phyloP scores from a whole-genome alignment of 2,888 invertebrate genomes.

The Lysandra coridon region DNA sequence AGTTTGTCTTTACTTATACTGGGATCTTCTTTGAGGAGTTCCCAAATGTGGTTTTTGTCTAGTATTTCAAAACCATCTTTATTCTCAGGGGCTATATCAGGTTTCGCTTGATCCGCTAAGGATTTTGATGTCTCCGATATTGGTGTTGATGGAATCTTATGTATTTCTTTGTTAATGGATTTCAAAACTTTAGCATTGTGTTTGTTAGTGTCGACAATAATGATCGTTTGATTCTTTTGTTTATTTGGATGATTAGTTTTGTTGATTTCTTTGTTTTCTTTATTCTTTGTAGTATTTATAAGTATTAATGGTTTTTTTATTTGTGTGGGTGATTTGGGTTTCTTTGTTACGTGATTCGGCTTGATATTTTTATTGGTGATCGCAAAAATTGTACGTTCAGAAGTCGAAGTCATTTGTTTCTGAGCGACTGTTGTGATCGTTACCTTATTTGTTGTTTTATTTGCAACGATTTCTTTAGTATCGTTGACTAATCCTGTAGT shows the following conservation, averaged over 20 bases:
- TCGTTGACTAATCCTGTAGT: neutral
- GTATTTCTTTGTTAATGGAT: slow-evolving; percentile 77
- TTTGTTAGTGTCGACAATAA: slow-evolving; percentile 48
- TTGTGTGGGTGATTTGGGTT: slow-evolving; percentile 65
- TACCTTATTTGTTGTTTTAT: slow-evolving; percentile 14
- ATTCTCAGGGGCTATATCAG: slow-evolving; percentile 70
- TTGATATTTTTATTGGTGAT: slow-evolving; percentile 71
- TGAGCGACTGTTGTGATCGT: slow-evolving; percentile 22
- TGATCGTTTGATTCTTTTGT: slow-evolving; percentile 57
- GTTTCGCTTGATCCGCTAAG: slow-evolving; percentile 54
- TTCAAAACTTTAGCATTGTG: slow-evolving; percentile 60
- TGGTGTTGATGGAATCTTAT: slow-evolving; percentile 70
- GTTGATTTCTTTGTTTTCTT: slow-evolving; percentile 47
- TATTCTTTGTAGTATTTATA: slow-evolving; percentile 43
- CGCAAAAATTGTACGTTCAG: slow-evolving; percentile 61
- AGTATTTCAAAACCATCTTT: slow-evolving; percentile 79
- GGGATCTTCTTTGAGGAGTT: slow-evolving; percentile 80
- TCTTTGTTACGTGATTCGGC: slow-evolving; percentile 67
- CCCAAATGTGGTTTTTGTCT: slow-evolving; percentile 82
- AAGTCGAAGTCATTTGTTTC: slow-evolving; percentile 44
- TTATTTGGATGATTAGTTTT: slow-evolving; percentile 43
- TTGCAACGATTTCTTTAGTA: neutral
- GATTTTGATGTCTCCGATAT: slow-evolving; percentile 75
- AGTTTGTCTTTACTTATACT: slow-evolving; percentile 58
- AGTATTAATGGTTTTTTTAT: slow-evolving; percentile 59